Conservation (phyloP, 2,113 vertebrate species). For the Sander lucioperca region DNA sequence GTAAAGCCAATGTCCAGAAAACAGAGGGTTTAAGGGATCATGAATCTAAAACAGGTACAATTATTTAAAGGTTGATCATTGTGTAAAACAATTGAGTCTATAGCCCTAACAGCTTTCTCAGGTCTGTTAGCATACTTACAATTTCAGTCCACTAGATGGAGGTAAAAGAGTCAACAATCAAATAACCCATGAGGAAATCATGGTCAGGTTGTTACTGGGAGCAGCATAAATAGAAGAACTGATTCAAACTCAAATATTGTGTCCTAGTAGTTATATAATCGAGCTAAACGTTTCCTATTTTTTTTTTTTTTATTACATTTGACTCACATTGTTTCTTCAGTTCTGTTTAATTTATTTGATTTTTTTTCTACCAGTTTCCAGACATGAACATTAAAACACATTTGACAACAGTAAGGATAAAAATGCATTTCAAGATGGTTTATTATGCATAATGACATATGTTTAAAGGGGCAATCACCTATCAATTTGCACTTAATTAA, state of each 20-base stretch:
- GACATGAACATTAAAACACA: background rate
- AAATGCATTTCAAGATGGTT: background rate
- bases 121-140: background rate
- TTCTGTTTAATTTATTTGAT: background rate
- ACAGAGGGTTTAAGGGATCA: background rate
- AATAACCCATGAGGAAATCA: background rate
- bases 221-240: background rate
- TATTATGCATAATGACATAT: background rate
- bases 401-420: background rate
- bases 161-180: background rate
- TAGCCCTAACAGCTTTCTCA: background rate
- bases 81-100: background rate
- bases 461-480: background rate
- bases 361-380: background rate
- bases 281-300: background rate
- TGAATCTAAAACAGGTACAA: background rate
- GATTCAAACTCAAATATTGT: background rate
- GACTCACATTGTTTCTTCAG: background rate
- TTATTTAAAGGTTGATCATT: background rate
- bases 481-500: background rate
- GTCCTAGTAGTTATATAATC: background rate
- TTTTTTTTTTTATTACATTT: background rate
- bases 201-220: background rate
- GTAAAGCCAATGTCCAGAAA: background rate
- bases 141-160: slow-evolving; percentile 55